A percentile compares a stretch with the other conserved stretches of the same genome.
Conservation (phyloP, 2,113 vertebrate species). For the Chaetops frenatus region DNA sequence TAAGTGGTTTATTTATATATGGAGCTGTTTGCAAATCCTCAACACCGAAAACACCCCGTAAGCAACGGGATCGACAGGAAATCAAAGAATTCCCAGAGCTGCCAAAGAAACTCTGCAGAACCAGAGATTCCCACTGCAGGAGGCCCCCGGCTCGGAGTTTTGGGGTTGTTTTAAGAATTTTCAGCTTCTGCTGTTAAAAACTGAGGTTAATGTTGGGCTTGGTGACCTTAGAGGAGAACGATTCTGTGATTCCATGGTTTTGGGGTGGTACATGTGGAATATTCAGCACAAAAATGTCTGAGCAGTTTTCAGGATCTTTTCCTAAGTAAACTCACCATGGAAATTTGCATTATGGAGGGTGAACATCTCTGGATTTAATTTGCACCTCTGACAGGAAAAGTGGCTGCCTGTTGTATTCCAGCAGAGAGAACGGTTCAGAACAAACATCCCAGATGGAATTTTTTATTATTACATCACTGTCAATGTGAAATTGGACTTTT, state of each 20-base stretch:
- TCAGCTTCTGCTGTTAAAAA: not conserved
- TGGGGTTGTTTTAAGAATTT: not conserved
- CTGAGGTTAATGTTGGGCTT: not conserved
- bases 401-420: not conserved
- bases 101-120: not conserved
- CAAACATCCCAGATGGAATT: not conserved
- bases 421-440: not conserved
- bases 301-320: not conserved
- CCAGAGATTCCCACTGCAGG: not conserved
- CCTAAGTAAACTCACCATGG: not conserved
- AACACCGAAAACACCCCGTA: not conserved
- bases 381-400: not conserved
- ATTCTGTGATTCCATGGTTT: not conserved
- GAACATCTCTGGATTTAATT: not conserved
- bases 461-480: not conserved
- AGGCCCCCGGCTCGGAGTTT: not conserved
- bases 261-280: accelerated
- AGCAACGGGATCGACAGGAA: not conserved
- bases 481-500: not conserved
- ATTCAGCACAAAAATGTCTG: not conserved
- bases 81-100: not conserved
- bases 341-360: not conserved
- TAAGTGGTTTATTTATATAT: not conserved
- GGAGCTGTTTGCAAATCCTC: not conserved
- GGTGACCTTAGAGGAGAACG: not conserved